Percentiles rank a stretch among this genome's conserved stretches.
Evolutionary conservation across 2,797 vertebrate genomes (phyloP).

Genomic region (Dipus sagitta): DNA sequence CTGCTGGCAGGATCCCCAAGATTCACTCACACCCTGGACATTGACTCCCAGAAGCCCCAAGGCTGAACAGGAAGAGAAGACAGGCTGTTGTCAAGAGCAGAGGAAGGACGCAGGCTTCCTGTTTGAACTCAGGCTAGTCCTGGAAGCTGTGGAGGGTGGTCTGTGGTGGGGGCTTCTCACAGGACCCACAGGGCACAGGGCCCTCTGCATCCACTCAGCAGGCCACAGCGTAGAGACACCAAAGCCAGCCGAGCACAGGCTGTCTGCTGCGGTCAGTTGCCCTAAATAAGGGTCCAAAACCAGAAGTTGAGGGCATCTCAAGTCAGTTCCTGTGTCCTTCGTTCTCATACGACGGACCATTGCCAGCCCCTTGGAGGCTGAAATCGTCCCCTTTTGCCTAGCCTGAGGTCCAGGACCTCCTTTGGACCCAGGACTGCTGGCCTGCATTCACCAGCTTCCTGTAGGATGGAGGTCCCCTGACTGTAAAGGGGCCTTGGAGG

Average conservation of each 20-base stretch:
- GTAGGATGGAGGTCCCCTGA: not conserved
- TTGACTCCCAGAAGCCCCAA: slow-evolving; percentile 68
- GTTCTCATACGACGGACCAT: not conserved
- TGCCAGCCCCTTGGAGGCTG: not conserved
- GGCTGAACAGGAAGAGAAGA: slow-evolving; percentile 74
- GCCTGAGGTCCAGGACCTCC: not conserved
- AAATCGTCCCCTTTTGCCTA: not conserved
- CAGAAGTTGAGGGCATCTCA: slow-evolving; percentile 60
- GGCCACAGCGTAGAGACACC: slow-evolving; percentile 81
- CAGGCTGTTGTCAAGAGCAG: slow-evolving; percentile 90
- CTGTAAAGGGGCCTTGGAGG: not conserved
- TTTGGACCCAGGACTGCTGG: not conserved
- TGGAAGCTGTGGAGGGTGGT: slow-evolving; percentile 92
- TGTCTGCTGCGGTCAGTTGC: slow-evolving; percentile 80
- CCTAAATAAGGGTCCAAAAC: slow-evolving; percentile 75
- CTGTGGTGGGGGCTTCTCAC: slow-evolving; percentile 93
- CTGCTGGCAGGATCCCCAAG: not conserved
- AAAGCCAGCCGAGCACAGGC: slow-evolving; percentile 81
- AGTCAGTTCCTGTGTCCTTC: slow-evolving; percentile 56
- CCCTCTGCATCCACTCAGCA: not conserved
- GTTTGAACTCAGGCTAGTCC: slow-evolving; percentile 94
- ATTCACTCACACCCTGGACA: not conserved
- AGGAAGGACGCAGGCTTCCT: slow-evolving; percentile 94
- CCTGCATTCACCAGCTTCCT: not conserved
- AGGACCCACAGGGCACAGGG: slow-evolving; percentile 74